These are phyloP conservation scores for Varecia variegata DNA, from an alignment of 2,797 vertebrate species.

Conservation along the genomic window DNA sequence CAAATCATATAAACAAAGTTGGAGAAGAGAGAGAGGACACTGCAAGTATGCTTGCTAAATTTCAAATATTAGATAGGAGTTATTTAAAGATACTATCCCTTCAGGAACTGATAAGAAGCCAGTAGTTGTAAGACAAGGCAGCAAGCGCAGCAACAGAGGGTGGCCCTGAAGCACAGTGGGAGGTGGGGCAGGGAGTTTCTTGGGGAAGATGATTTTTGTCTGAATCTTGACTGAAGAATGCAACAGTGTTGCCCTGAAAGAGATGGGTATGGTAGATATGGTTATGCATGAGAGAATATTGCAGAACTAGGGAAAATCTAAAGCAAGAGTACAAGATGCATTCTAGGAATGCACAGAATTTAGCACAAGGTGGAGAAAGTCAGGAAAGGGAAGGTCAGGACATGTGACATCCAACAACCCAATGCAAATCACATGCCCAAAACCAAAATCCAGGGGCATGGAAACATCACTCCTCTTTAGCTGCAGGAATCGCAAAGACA, in stretches of 20 bases:
- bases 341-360: background rate
- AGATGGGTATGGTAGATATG: too few relatives aligned
- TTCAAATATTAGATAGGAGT: slow-evolving; percentile 24
- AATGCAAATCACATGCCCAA: background rate
- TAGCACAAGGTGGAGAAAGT: background rate
- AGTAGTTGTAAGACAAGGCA: background rate
- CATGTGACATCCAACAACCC: background rate
- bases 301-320: background rate
- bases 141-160: background rate
- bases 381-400: background rate
- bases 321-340: background rate
- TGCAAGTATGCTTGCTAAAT: background rate
- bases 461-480: background rate
- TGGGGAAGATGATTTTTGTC: background rate
- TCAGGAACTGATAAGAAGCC: background rate
- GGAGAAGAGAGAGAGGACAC: background rate
- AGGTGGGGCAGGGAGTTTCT: background rate
- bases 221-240: background rate
- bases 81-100: background rate
- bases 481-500: background rate
- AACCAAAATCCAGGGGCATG: background rate
- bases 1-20: slow-evolving; percentile 18
- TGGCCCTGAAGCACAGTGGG: background rate
- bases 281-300: background rate
- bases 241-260: background rate